Conservation (phyloP, 2,888 invertebrate species). For the Flexamia atlantica region DNA sequence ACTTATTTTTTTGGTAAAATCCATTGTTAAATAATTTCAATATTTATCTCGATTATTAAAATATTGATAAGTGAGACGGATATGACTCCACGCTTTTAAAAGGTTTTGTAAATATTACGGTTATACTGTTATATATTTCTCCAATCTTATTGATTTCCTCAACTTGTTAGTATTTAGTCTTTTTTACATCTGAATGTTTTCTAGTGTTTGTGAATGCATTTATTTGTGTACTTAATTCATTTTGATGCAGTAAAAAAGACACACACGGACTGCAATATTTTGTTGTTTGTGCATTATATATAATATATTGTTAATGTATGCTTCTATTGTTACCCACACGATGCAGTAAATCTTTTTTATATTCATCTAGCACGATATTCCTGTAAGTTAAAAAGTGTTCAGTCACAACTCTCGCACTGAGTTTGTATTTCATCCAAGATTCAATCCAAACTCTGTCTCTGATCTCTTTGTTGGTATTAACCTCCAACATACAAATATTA, state of each 20-base stretch:
- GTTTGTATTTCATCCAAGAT: background rate
- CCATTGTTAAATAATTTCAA: conserved; percentile 13
- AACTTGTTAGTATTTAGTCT: conserved; percentile 28
- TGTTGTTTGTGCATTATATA: conserved; percentile 54
- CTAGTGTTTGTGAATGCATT: conserved; percentile 43
- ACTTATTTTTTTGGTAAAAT: conserved; percentile 24
- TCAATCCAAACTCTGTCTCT: background rate
- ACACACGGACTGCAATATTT: conserved; percentile 22
- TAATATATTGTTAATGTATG: conserved; percentile 56
- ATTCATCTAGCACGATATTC: conserved; percentile 50
- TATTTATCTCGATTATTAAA: background rate
- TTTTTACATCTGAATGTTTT: conserved; percentile 37
- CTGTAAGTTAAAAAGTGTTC: conserved; percentile 40
- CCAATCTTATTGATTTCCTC: conserved; percentile 14
- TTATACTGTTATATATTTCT: conserved; percentile 36
- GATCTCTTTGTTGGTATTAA: background rate
- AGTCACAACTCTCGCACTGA: conserved; percentile 41
- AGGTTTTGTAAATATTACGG: conserved; percentile 25
- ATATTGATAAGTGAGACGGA: conserved; percentile 26
- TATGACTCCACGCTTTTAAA: background rate
- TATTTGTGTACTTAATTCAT: conserved; percentile 41
- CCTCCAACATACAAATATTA: background rate
- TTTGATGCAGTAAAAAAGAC: conserved; percentile 39
- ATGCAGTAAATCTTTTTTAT: conserved; percentile 47
- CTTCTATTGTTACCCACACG: conserved; percentile 54